phyloP scores from a whole-genome alignment of 2,888 invertebrate species.

The Arctia plantaginis region DNA sequence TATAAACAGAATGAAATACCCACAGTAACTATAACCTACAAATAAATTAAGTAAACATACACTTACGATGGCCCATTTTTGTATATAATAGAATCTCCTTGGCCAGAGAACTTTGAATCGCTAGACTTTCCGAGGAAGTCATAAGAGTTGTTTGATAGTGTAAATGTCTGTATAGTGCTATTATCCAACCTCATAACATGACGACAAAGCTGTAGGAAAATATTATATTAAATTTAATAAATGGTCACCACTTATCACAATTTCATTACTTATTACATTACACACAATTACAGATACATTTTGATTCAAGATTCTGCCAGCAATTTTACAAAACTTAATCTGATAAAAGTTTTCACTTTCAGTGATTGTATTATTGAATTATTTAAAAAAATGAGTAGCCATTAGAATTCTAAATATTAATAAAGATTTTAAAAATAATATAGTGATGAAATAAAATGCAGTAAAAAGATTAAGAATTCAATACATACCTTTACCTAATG shows the following conservation, averaged over 20 bases:
- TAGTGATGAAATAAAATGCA: too few relatives aligned
- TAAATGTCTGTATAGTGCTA: constrained; percentile 40
- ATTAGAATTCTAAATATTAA: too few relatives aligned
- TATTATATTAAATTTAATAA: not conserved
- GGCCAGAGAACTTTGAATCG: constrained; percentile 60
- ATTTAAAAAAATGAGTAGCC: too few relatives aligned
- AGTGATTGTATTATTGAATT: not conserved
- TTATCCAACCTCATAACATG: constrained; percentile 54
- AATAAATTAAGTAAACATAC: constrained; percentile 14
- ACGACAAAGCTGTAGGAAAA: constrained; percentile 66
- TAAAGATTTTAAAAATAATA: too few relatives aligned
- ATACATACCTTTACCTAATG: too few relatives aligned
- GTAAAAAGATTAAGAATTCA: too few relatives aligned
- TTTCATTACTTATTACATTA: not conserved
- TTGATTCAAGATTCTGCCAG: too few relatives aligned
- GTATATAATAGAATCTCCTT: constrained; percentile 71
- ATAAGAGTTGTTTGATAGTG: constrained; percentile 56
- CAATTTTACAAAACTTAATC: too few relatives aligned
- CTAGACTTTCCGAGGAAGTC: constrained; percentile 67
- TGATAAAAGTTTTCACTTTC: not conserved
- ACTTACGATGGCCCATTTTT: constrained; percentile 76
- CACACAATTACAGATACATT: not conserved
- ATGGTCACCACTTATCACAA: not conserved
- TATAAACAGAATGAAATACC: not conserved
- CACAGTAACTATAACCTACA: not conserved